Conservation (phyloP, 2,888 invertebrate species). For the Drosophila koepferae region DNA sequence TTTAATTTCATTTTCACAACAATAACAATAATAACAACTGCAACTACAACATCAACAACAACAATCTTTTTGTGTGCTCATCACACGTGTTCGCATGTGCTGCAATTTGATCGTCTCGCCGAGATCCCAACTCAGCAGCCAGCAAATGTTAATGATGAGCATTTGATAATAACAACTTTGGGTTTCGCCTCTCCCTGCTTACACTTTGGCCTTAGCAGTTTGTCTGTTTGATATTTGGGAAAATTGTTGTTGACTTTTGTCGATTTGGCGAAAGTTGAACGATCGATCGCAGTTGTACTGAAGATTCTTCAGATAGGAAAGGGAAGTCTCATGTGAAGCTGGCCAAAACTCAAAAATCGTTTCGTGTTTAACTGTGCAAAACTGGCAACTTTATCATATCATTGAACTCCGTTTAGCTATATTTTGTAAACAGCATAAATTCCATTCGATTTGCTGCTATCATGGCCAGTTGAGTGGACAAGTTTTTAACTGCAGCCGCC, state of each 20-base stretch:
- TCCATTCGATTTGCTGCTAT: conserved; percentile 29
- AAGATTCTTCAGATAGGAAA: conserved; percentile 30
- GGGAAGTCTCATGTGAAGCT: conserved; percentile 27
- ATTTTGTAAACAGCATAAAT: not conserved
- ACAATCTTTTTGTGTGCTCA: conserved; percentile 27
- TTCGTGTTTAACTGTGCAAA: no score
- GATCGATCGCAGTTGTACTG: not conserved
- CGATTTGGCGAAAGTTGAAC: conserved; percentile 67
- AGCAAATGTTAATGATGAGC: conserved; percentile 70
- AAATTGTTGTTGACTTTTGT: conserved; percentile 56
- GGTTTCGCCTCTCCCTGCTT: conserved; percentile 14
- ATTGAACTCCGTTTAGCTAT: not conserved
- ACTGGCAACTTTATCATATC: not conserved
- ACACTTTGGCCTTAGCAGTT: conserved; percentile 24
- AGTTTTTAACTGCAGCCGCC: conserved; percentile 26
- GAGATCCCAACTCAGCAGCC: conserved; percentile 55
- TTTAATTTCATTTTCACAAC: conserved; percentile 78
- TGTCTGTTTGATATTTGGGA: conserved; percentile 48
- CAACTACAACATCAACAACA: conserved; percentile 37
- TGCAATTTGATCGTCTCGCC: conserved; percentile 74
- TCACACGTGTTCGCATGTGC: conserved; percentile 73
- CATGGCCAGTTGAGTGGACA: conserved; percentile 34
- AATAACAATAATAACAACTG: conserved; percentile 6
- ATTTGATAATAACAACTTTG: conserved; percentile 70
- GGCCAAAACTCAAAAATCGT: not conserved